Evolutionary conservation across 2,113 vertebrate species (phyloP), one percentile per base, ranked within the genome.

Genomic region (Promerops cafer): DNA sequence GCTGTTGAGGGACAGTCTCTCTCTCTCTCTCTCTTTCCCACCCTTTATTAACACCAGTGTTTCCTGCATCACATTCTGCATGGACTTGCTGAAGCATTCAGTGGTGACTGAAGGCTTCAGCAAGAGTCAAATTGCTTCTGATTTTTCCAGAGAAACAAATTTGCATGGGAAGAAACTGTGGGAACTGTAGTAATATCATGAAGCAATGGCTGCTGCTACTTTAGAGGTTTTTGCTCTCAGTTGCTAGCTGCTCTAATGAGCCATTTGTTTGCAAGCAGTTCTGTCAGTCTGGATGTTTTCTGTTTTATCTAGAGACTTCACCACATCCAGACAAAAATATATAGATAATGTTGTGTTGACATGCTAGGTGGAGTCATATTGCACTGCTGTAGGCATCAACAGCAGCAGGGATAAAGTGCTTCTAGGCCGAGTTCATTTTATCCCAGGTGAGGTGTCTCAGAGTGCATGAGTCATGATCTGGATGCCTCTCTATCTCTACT

Each of bases 291-390:
- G 69, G 11, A n/a, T 84, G 77, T 89, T 77, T 94, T 82, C 82
- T 92, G 26, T 50, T 94, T 94, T 92, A 71, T 75, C 77, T 84
- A 37, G 61, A 89, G n/a, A 87, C 89, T 84, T 91, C 86, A 76
- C n/a, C 57, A 72, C 70, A 93, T 83, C 40, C 37, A 92, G 83
- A 68, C 89, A 84, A 94, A 92, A 94, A 83, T 37, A 17, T n/a
- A 22, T 33, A 91, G 85, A 93, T 91, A 92, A 91, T 0, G 0
- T 75, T 66, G 39, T 87, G 65, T 81, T 92, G 60, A 89, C 11
- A 6, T 85, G 65, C 87, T 68, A 45, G 30, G 56, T 87, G 35
- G 84, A 66, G 74, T 87, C 60, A 16, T 63, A 50, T 64, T 93
- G 82, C 82, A 82, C 64, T 94, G 77, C 65, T 91, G 87, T 63